Conservation (phyloP, 2,797 vertebrate genomes). For the Pipistrellus kuhlii region DNA sequence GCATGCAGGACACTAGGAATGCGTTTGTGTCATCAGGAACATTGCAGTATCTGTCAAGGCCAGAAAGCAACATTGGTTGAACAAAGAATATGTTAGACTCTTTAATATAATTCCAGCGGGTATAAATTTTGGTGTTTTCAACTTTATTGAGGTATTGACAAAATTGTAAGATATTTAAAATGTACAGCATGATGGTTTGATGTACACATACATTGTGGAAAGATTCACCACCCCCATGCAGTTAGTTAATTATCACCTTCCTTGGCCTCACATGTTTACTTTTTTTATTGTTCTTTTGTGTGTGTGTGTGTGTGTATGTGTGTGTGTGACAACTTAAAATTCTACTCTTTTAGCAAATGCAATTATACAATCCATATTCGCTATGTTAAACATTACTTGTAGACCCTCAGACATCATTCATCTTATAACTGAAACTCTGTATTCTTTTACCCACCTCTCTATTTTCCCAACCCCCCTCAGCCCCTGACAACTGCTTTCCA, state of each 20-base stretch:
- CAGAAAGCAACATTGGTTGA: neutral
- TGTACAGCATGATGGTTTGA: neutral
- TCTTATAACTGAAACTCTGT: neutral
- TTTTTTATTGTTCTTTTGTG: neutral
- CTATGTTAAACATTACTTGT: neutral
- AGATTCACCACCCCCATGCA: neutral
- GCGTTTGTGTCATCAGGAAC: neutral
- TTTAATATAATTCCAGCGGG: conserved; percentile 32
- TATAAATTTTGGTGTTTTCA: neutral
- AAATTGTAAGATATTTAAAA: neutral
- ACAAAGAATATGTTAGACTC: conserved; percentile 18
- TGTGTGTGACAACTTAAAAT: neutral
- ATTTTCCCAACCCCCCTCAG: neutral
- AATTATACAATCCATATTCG: neutral
- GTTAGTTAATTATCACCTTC: neutral
- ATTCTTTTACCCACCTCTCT: neutral
- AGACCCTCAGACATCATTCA: neutral
- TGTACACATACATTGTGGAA: neutral
- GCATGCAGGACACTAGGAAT: neutral
- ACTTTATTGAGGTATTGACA: neutral
- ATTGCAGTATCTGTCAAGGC: neutral
- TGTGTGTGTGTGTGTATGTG: too few species aligned
- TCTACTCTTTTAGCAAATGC: neutral
- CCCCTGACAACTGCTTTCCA: neutral
- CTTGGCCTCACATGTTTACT: neutral